phyloP scores from a whole-genome alignment of 2,113 vertebrate species.

The Chaenogobius annularis region DNA sequence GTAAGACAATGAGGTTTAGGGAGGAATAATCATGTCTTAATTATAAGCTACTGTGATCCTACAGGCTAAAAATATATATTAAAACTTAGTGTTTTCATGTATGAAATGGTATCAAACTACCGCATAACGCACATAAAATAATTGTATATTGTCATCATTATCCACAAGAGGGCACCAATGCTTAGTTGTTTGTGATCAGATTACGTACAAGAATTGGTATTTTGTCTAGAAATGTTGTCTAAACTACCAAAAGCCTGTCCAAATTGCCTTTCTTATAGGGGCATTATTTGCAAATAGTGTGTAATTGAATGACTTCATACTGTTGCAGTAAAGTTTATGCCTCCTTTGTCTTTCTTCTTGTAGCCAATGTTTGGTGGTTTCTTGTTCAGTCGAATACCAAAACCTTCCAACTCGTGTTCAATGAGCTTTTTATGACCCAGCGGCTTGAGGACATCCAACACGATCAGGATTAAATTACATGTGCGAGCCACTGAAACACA shows the following conservation, averaged over 20 bases:
- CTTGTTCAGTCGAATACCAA: slow-evolving; percentile 96
- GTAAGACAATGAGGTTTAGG: neutral
- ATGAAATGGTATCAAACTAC: too few species aligned
- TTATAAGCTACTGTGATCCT: neutral
- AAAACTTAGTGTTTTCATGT: neutral
- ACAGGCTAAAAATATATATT: neutral
- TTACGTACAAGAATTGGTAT: neutral
- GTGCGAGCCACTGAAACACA: slow-evolving; percentile 91
- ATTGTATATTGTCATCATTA: neutral
- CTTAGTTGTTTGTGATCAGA: neutral
- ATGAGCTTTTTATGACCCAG: slow-evolving; percentile 97
- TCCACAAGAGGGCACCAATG: slow-evolving; percentile 31
- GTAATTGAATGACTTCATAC: slow-evolving; percentile 67
- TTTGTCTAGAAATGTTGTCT: too few species aligned
- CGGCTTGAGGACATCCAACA: slow-evolving; percentile 95
- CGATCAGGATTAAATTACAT: slow-evolving; percentile 97
- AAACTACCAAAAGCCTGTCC: neutral
- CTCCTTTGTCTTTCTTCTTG: slow-evolving; percentile 99
- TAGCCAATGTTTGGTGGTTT: slow-evolving; percentile 96
- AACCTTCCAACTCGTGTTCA: slow-evolving; percentile 96
- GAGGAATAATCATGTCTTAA: neutral
- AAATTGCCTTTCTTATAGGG: neutral
- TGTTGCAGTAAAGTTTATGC: slow-evolving; percentile 97
- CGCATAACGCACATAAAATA: neutral
- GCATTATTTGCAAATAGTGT: neutral